These are phyloP conservation scores for Sialia sialis DNA, from an alignment of 2,113 vertebrate genomes.

Conservation along the genomic window DNA sequence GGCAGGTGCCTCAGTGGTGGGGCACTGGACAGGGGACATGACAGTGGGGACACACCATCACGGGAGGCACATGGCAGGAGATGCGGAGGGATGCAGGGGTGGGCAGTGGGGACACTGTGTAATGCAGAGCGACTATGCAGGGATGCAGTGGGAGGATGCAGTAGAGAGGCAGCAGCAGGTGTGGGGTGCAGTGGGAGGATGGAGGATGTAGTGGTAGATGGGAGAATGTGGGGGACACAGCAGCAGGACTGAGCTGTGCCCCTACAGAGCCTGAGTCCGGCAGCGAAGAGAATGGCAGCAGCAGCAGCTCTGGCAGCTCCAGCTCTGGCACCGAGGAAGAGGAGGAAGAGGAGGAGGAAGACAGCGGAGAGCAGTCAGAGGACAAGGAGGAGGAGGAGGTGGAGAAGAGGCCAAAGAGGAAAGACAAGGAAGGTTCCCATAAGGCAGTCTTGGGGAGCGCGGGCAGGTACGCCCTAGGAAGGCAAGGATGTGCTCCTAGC, in stretches of 20 bases:
- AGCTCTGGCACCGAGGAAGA: slow-evolving; percentile 73
- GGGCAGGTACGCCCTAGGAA: slow-evolving; percentile 64
- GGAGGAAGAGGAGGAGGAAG: slow-evolving; percentile 77
- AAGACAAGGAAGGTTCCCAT: slow-evolving; percentile 68
- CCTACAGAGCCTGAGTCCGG: slow-evolving; percentile 81
- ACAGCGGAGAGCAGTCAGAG: slow-evolving; percentile 75
- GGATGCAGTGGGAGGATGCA: neutral
- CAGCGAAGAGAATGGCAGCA: slow-evolving; percentile 74
- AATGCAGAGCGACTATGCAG: neutral
- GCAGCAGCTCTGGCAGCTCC: slow-evolving; percentile 64
- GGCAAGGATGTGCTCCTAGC: rapidly evolving
- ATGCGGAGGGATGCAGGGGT: neutral
- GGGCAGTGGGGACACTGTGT: neutral
- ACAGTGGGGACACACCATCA: neutral
- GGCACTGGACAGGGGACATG: neutral
- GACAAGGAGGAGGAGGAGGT: slow-evolving; percentile 76
- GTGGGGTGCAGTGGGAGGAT: neutral
- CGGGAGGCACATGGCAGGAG: neutral
- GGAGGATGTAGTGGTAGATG: neutral
- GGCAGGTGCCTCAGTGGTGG: neutral
- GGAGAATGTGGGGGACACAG: rapidly evolving
- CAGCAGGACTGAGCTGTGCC: neutral
- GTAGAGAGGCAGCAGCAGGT: neutral
- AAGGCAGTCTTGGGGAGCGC: slow-evolving; percentile 59
- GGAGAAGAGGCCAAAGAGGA: slow-evolving; percentile 65